Conservation (phyloP, 2,797 vertebrate species). For the Lepus townsendii region DNA sequence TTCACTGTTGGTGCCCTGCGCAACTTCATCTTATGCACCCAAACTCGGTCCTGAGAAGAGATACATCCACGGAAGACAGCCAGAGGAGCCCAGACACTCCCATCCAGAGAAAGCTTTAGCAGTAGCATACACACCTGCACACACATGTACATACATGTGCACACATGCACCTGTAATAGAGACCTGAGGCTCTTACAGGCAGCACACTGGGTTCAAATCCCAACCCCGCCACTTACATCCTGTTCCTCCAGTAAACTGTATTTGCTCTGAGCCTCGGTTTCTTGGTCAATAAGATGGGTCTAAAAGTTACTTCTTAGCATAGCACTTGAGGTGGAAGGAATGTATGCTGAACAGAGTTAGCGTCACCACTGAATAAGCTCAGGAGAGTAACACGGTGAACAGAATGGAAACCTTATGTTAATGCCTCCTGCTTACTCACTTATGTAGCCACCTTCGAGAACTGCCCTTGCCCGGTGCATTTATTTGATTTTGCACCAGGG, state of each 20-base stretch:
- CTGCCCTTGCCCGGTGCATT: no score
- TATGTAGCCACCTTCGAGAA: constrained; percentile 16
- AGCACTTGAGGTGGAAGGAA: background rate
- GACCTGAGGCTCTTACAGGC: background rate
- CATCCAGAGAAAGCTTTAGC: background rate
- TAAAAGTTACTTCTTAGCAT: constrained; percentile 5
- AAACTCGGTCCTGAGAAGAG: constrained; percentile 30
- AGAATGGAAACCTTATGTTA: constrained; percentile 26
- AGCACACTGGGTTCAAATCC: background rate
- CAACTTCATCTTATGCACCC: background rate
- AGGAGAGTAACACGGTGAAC: background rate
- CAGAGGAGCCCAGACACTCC: background rate
- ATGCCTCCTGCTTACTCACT: background rate
- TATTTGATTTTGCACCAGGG: background rate
- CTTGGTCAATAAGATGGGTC: constrained; percentile 26
- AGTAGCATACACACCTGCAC: background rate
- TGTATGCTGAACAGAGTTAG: background rate
- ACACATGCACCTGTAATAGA: background rate
- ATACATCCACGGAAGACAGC: background rate
- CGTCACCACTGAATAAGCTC: background rate
- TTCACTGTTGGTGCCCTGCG: no score
- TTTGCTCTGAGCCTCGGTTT: constrained; percentile 39
- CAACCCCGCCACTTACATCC: background rate
- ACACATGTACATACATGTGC: background rate
- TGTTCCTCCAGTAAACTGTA: background rate